Conservation (phyloP, 2,797 vertebrate species). For the Sebastiscus albofasciatus region DNA sequence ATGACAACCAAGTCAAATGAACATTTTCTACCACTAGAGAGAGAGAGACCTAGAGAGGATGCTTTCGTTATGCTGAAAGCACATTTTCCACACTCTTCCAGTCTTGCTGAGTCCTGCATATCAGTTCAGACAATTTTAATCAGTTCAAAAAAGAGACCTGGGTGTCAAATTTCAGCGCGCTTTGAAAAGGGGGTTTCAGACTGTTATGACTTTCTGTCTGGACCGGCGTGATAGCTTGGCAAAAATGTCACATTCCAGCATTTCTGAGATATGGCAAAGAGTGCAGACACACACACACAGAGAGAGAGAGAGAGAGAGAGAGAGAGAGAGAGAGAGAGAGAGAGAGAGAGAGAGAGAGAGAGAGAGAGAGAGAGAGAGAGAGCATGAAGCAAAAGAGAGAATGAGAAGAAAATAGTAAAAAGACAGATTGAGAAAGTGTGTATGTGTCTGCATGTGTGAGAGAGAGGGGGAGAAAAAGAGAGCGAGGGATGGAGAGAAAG, state of each 20-base stretch:
- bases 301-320: neutral
- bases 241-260: constrained; percentile 40
- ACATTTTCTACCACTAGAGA: neutral
- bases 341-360: neutral
- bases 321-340: neutral
- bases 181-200: constrained; percentile 10
- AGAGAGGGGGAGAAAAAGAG: neutral
- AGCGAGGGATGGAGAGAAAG: constrained; percentile 22
- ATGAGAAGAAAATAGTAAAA: neutral
- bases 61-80: neutral
- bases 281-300: neutral
- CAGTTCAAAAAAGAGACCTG: neutral
- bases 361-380: neutral
- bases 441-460: neutral
- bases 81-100: constrained; percentile 10
- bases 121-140: constrained; percentile 16
- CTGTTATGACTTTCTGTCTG: constrained; percentile 39
- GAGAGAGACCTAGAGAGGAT: neutral
- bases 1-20: neutral
- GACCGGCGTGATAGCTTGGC: constrained; percentile 6
- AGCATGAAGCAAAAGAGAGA: neutral
- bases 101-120: constrained; percentile 9
- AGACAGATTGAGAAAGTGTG: neutral
- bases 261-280: constrained; percentile 15
- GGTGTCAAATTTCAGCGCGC: constrained; percentile 11